Base-by-base conservation (phyloP, 2,888 invertebrate species). In the Erannis defoliaria region DNA sequence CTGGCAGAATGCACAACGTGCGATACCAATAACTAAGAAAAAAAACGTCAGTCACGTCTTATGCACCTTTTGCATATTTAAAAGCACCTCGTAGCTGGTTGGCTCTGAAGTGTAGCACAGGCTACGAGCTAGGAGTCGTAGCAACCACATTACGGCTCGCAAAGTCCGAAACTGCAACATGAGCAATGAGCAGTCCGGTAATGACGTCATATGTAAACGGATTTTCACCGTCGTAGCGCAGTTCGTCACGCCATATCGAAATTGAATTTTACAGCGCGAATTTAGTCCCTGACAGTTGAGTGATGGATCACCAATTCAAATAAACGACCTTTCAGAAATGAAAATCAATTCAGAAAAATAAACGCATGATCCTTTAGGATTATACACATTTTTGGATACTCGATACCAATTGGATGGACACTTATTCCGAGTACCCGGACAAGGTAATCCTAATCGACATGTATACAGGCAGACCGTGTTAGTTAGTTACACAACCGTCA, bases 261-360 rank as follows among this genome's bases (percentile, higher is more conserved):
- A 77, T 79, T 78, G 71, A 78, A 76, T 79, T 79, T 78, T 73
- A 71, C 68, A 72, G 73, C 66, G 70, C 68, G 73, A 77, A 77
- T 74, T 73, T 68, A 67, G 49, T 65, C 62, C 54, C 31, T 53
- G 63, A 67, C 67, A 59, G 58, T 38, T 45, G 60, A 58, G 66
- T 76, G 79, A 79, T 78, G 69, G 71, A 77, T 77, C 45, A 58
- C 70, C 48, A 46, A 35, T 57, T 51, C 51, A 29, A 51, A 66
- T 68, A 62, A 70, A 64, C 71, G 74, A 73, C 71, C 71, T 63
- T 66, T 31, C 48, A 43, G 53, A 55, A 42, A 43, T 26, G 14
- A 43, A 49, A 49, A 46, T 46, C 48, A 40, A 43, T 59, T 58
- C 23, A 16, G 29, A 45, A 45, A 48, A 51, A 16, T n/a, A 31